Evolutionary conservation across 1,140 invertebrate species (phyloP).

Genomic region (Parapsyche elsis): DNA sequence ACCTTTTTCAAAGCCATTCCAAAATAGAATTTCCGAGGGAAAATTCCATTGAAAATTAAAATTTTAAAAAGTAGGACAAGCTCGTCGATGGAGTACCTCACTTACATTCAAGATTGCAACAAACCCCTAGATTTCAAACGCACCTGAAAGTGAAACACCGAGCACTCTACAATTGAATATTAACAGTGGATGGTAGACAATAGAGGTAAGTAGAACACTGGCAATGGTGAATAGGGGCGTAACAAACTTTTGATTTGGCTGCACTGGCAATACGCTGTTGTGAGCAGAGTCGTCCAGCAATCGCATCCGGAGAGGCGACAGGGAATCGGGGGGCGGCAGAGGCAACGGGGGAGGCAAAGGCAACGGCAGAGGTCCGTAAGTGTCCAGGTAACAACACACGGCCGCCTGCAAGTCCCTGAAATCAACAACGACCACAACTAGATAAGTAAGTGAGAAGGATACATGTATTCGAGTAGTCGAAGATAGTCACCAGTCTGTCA

Average conservation of each 20-base stretch:
- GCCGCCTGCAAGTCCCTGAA: constrained; percentile 95
- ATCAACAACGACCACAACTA: not conserved
- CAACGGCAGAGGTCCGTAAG: constrained; percentile 62
- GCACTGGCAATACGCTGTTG: not conserved
- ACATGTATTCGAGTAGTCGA: not conserved
- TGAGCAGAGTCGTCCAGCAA: constrained; percentile 56
- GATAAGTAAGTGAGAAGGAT: not conserved
- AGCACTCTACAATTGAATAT: no score
- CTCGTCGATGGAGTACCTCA: no score
- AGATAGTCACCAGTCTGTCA: constrained; percentile 84
- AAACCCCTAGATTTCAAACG: no score
- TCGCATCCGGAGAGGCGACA: constrained; percentile 55
- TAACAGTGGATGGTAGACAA: no score
- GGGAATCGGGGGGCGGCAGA: constrained; percentile 60
- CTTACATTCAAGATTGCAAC: no score
- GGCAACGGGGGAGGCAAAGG: constrained; percentile 63
- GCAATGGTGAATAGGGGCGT: not conserved
- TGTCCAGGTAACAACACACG: constrained; percentile 94
- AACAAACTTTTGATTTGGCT: constrained; percentile 22
- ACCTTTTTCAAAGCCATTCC: no score
- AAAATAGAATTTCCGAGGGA: no score
- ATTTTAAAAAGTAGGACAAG: no score
- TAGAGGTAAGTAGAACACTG: no score
- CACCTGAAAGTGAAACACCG: no score
- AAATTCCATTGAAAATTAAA: no score